These are phyloP conservation scores for Neocloeon triangulifer DNA, from an alignment of 1,140 invertebrate species.

Conservation along the genomic window DNA sequence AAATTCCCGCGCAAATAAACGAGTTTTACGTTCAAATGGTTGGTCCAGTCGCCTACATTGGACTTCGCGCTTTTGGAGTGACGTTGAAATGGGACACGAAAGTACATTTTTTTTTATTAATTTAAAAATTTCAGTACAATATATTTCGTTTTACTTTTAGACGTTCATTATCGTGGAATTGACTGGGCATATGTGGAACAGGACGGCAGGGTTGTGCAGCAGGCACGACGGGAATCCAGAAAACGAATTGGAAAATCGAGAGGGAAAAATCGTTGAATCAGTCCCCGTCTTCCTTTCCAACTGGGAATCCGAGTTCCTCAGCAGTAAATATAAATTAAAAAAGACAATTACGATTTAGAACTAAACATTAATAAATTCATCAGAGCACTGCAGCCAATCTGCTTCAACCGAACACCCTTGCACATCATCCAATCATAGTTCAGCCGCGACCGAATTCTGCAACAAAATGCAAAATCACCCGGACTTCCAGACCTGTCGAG, in stretches of 20 bases:
- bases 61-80: constrained; percentile 38
- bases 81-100: constrained; percentile 45
- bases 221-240: constrained; percentile 37
- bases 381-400: constrained; percentile 33
- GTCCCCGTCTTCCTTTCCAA: constrained; percentile 30
- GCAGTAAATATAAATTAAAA: constrained; percentile 20
- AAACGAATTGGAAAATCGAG: constrained; percentile 43
- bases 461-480: constrained; percentile 31
- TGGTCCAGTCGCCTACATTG: constrained; percentile 37
- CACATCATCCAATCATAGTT: constrained; percentile 12
- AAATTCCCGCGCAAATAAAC: neutral
- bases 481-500: constrained; percentile 35
- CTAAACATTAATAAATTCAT: constrained; percentile 10
- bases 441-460: constrained; percentile 34
- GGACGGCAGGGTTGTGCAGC: constrained; percentile 60
- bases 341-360: constrained; percentile 4
- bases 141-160: constrained; percentile 14
- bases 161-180: constrained; percentile 35
- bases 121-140: constrained; percentile 1
- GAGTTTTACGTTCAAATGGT: constrained; percentile 37
- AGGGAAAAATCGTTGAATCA: constrained; percentile 21
- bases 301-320: constrained; percentile 39
- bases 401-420: constrained; percentile 26
- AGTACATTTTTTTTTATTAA: constrained; percentile 9
- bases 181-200: constrained; percentile 44